Percentiles rank a stretch among this genome's conserved stretches.
Evolutionary conservation across 1,140 invertebrate species (phyloP).

Genomic region (Mercenaria mercenaria): DNA sequence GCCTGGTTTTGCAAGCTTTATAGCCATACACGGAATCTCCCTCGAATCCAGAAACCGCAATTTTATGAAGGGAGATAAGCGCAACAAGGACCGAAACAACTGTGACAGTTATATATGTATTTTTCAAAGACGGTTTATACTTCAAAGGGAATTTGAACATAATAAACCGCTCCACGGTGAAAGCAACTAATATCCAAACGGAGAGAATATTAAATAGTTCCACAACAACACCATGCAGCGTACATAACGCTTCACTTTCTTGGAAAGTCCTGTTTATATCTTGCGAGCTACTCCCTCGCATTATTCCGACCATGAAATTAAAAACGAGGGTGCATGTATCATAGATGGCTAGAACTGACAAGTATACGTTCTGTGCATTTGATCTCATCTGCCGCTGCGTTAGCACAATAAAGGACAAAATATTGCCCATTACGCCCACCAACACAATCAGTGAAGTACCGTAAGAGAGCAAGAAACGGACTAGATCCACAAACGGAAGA

Average conservation of each 20-base stretch:
- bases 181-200: conserved; percentile 76
- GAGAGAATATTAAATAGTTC: conserved; percentile 77
- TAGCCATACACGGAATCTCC: conserved; percentile 79
- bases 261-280: conserved; percentile 73
- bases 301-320: conserved; percentile 78
- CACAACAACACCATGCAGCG: conserved; percentile 75
- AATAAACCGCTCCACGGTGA: conserved; percentile 75
- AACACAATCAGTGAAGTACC: conserved; percentile 70
- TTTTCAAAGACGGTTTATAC: conserved; percentile 61
- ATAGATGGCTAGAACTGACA: conserved; percentile 70
- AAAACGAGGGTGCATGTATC: conserved; percentile 69
- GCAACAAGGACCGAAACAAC: conserved; percentile 65
- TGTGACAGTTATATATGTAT: conserved; percentile 59
- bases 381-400: conserved; percentile 72
- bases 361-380: conserved; percentile 71
- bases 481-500: conserved; percentile 70
- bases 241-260: conserved; percentile 70
- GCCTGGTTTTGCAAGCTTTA: conserved; percentile 75
- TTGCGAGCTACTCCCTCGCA: conserved; percentile 72
- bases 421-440: conserved; percentile 70
- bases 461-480: conserved; percentile 71
- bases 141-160: conserved; percentile 78
- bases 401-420: conserved; percentile 69
- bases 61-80: conserved; percentile 73
- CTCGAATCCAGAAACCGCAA: conserved; percentile 79